Base-by-base conservation (phyloP, 2,888 invertebrate genomes). In the Drosophila parthenogenetica region DNA sequence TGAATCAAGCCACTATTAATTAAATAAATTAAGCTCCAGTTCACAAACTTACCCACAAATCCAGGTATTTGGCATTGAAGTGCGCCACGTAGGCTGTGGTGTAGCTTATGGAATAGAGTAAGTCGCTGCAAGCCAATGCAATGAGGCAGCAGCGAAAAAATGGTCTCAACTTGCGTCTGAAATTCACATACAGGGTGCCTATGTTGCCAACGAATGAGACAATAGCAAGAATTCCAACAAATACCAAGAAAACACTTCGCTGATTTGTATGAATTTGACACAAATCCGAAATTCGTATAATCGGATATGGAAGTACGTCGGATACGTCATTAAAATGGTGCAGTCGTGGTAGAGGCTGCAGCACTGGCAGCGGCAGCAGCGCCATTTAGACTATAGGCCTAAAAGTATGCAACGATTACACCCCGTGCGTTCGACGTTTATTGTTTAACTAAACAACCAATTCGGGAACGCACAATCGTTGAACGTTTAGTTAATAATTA, bases 91-190 rank as follows among this genome's bases (percentile, higher is more conserved):
- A 91, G 48, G 82, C 81, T 2, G 71, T 19, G 22, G 85, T 69
- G 42, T 87, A 75, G 53, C 90, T 90, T 1, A 89, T 39, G 2
- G 90, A 81, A 11, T 87, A 93, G 39, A 93, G 69, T 17, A 94
- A 83, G 87, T 94, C 94, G 67, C 93, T 93, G 69, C 72, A 76
- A 35, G 93, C 42, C n/a, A 94, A 80, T 0, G 93, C 93, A 16
- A 93, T 91, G 5, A 94, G 91, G 60, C 93, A 93, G 35, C 90
- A 90, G 67, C 93, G 93, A 70, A 94, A 94, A 35, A 94, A 90
- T n/a, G 92, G 91, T n/a, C 94, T 91, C 54, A 93, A 90, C 61
- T 93, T 93, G 49, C 93, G 93, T 16, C 74, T 81, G 2, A 66
- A 70, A 51, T 90, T 90, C 49, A 90, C 91, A 58, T 73, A 85